Conservation (phyloP, 2,797 vertebrate genomes). For the Yasuhikotakia modesta region DNA sequence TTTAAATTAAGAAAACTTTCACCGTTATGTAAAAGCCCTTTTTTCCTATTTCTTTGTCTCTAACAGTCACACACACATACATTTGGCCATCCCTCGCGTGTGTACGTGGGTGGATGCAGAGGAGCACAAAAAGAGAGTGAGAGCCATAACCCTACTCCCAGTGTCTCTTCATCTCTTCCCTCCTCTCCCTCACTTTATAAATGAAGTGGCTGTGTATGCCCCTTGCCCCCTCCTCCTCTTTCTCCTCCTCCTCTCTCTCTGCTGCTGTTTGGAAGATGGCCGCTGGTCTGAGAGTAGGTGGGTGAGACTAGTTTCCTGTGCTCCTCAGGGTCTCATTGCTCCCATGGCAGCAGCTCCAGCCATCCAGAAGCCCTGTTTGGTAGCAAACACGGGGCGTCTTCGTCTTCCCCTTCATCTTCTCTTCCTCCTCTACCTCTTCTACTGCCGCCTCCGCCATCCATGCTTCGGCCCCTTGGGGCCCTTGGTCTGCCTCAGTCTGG, state of each 20-base stretch:
- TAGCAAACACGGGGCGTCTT: slow-evolving; percentile 76
- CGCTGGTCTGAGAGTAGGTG: slow-evolving; percentile 82
- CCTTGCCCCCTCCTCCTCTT: slow-evolving; percentile 65
- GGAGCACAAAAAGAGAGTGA: slow-evolving; percentile 72
- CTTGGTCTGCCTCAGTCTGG: slow-evolving; percentile 75
- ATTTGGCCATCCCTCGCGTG: slow-evolving; percentile 71
- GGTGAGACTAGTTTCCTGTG: slow-evolving; percentile 93
- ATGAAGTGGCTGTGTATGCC: slow-evolving; percentile 75
- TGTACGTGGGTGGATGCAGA: slow-evolving; percentile 79
- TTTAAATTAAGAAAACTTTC: slow-evolving; percentile 31
- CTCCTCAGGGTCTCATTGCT: slow-evolving; percentile 89
- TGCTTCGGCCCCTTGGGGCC: slow-evolving; percentile 75
- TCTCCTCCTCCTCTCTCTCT: slow-evolving; percentile 67
- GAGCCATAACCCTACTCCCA: slow-evolving; percentile 67
- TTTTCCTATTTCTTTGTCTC: slow-evolving; percentile 34
- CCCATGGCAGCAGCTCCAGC: slow-evolving; percentile 72
- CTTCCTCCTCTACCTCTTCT: slow-evolving; percentile 68
- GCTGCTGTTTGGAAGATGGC: slow-evolving; percentile 69
- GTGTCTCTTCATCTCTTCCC: slow-evolving; percentile 74
- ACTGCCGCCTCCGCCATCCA: slow-evolving; percentile 70
- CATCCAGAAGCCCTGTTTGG: slow-evolving; percentile 78
- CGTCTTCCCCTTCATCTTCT: slow-evolving; percentile 71
- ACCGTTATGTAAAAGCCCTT: slow-evolving; percentile 38
- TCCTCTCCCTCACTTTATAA: slow-evolving; percentile 55
- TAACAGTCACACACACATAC: slow-evolving; percentile 41